Evolutionary conservation across 2,888 invertebrate species (phyloP).

Genomic region (Drosophila kuntzei): DNA sequence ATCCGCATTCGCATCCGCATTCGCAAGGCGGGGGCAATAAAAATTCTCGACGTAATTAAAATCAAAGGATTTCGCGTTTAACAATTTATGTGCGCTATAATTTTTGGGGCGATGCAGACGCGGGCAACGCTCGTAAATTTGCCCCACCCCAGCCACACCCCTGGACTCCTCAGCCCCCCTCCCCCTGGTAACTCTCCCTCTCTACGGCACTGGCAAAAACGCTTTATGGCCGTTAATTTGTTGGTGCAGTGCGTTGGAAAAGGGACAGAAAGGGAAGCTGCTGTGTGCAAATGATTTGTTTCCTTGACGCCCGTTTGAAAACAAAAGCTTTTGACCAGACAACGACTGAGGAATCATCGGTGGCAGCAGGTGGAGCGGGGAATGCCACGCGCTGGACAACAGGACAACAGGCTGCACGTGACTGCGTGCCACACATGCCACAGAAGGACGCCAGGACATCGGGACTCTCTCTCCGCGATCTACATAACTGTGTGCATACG

Average conservation of each 20-base stretch:
- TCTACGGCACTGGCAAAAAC: slow-evolving; percentile 50
- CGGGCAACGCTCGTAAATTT: slow-evolving; percentile 68
- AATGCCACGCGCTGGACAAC: slow-evolving; percentile 28
- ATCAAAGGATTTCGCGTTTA: slow-evolving; percentile 82
- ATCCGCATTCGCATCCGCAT: slow-evolving; percentile 32
- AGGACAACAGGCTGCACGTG: slow-evolving; percentile 62
- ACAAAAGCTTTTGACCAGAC: slow-evolving; percentile 76
- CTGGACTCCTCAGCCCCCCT: too few species aligned
- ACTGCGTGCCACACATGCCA: slow-evolving; percentile 70
- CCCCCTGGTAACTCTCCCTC: not conserved
- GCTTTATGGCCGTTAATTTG: slow-evolving; percentile 80
- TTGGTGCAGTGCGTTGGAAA: slow-evolving; percentile 26
- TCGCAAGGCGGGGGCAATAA: slow-evolving; percentile 70
- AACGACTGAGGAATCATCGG: slow-evolving; percentile 2
- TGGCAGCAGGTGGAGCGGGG: not conserved
- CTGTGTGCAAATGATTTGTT: slow-evolving; percentile 83
- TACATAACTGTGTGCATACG: slow-evolving; percentile 47
- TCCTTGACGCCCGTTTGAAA: slow-evolving; percentile 79
- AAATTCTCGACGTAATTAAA: slow-evolving; percentile 81
- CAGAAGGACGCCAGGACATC: slow-evolving; percentile 1
- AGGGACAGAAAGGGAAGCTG: not conserved
- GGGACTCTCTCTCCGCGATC: slow-evolving; percentile 23
- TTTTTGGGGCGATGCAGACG: slow-evolving; percentile 69
- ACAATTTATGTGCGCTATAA: slow-evolving; percentile 82
- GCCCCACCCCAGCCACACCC: slow-evolving; percentile 3